These are phyloP conservation scores for Antedon bifida DNA, from an alignment of 35 echinoderm and acorn worm genomes.

Conservation along the genomic window DNA sequence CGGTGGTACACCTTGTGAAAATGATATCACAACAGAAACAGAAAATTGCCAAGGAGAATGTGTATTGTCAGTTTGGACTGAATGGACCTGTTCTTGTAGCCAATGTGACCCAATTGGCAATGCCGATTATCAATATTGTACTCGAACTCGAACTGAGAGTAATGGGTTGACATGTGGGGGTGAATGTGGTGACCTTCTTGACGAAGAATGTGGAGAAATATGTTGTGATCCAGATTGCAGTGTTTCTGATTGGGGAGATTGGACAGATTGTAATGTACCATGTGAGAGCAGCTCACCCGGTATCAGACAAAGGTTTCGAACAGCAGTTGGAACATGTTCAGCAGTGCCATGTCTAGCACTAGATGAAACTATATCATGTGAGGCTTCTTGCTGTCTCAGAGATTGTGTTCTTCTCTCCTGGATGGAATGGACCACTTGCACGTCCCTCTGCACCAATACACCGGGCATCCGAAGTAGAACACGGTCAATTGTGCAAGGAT, in stretches of 20 bases:
- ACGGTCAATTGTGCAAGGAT: neutral
- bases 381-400: neutral
- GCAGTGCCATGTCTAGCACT: neutral
- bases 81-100: neutral
- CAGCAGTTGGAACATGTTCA: neutral
- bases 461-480: neutral
- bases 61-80: neutral
- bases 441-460: neutral
- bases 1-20: neutral
- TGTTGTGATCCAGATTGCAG: neutral
- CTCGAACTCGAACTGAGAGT: neutral
- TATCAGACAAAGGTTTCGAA: neutral
- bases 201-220: neutral
- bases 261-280: neutral
- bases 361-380: neutral
- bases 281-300: neutral
- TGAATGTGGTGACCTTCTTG: neutral
- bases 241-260: neutral
- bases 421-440: neutral
- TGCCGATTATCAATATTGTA: neutral
- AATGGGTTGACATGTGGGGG: neutral
- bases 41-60: neutral
- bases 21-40: neutral
- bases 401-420: neutral
- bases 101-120: neutral